phyloP scores from a whole-genome alignment of 1,140 invertebrate species.

The Drosophila tristis region DNA sequence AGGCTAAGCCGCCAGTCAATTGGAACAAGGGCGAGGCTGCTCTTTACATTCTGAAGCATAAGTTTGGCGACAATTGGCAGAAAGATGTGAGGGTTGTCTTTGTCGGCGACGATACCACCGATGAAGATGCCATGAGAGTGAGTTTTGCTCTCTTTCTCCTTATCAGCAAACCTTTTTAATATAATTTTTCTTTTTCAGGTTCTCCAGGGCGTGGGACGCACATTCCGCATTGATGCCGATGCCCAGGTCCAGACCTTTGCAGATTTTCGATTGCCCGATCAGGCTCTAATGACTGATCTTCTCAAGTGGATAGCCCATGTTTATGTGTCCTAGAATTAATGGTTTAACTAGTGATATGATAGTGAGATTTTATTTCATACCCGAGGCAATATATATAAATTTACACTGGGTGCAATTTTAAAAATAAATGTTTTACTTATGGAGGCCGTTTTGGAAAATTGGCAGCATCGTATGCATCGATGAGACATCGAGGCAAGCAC shows the following conservation, averaged over 20 bases:
- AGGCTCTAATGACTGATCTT: conserved; percentile 94
- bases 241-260: conserved; percentile 92
- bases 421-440: too few species aligned
- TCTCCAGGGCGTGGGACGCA: conserved; percentile 93
- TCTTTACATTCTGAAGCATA: conserved; percentile 94
- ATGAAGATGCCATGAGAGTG: conserved; percentile 96
- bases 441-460: background rate
- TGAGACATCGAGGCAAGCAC: too few species aligned
- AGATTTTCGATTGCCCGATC: conserved; percentile 91
- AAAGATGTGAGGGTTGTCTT: conserved; percentile 94
- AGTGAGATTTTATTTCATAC: conserved; percentile 7
- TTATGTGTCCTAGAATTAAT: conserved; percentile 41
- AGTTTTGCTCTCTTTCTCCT: conserved; percentile 40
- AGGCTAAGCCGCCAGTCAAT: conserved; percentile 94
- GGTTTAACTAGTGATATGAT: background rate
- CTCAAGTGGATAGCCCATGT: conserved; percentile 89
- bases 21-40: conserved; percentile 96
- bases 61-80: conserved; percentile 94
- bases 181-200: conserved; percentile 85
- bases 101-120: conserved; percentile 94
- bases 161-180: background rate
- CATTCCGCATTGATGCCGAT: conserved; percentile 93
- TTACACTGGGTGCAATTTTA: too few species aligned
- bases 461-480: too few species aligned
- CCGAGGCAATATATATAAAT: background rate